Evolutionary conservation across 2,113 vertebrate genomes (phyloP).

Genomic region (Nipponia nippon): DNA sequence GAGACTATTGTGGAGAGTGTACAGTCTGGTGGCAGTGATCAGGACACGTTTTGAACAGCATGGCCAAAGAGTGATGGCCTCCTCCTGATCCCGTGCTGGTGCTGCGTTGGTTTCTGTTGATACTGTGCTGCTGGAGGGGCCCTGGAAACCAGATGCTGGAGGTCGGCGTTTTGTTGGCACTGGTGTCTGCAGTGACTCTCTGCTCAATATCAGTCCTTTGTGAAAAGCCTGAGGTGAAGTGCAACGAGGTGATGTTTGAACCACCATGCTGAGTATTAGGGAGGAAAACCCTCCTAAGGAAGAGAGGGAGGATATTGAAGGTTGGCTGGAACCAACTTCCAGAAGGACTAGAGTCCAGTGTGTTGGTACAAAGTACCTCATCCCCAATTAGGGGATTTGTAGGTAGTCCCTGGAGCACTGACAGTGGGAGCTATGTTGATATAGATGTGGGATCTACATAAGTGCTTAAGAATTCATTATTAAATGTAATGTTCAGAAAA

Average conservation of each 20-base stretch:
- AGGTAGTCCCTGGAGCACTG: not conserved
- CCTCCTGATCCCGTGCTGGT: not conserved
- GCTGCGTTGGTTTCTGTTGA: fast-evolving
- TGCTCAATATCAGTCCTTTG: not conserved
- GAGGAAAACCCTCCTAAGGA: not conserved
- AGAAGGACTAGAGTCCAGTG: not conserved
- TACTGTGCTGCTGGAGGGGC: not conserved
- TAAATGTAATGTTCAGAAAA: not conserved
- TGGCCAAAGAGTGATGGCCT: not conserved
- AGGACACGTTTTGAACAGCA: not conserved
- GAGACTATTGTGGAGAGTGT: not conserved
- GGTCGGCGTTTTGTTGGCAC: not conserved
- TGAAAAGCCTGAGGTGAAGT: not conserved
- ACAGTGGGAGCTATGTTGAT: not conserved
- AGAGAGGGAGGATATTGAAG: not conserved
- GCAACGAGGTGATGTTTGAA: not conserved
- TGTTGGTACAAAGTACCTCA: not conserved
- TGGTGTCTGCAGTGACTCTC: not conserved
- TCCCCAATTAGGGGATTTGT: not conserved
- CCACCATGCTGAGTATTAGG: not conserved
- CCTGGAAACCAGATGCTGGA: not conserved
- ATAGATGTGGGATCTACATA: not conserved
- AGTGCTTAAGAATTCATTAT: not conserved
- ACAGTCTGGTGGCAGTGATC: not conserved
- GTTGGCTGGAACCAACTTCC: not conserved